A percentile compares a stretch with the other conserved stretches of the same genome.
phyloP scores from a whole-genome alignment of 1,140 invertebrate genomes.

The Phortica variegata region DNA sequence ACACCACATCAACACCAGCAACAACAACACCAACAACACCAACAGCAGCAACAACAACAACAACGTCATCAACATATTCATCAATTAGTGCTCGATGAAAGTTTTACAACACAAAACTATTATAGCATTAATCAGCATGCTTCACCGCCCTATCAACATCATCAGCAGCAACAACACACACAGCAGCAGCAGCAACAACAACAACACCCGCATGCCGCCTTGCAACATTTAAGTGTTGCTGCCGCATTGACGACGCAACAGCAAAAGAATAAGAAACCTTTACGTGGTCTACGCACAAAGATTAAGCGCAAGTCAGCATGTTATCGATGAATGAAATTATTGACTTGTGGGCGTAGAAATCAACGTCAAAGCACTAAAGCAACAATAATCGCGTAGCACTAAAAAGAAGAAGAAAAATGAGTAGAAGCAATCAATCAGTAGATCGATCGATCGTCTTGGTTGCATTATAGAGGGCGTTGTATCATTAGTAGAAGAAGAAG shows the following conservation, averaged over 20 bases:
- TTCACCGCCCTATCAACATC: conserved; percentile 7
- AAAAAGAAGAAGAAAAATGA: conserved; percentile 19
- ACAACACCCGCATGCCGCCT: conserved; percentile 12
- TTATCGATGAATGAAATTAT: conserved; percentile 56
- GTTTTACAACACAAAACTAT: conserved; percentile 15
- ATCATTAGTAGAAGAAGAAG: conserved; percentile 1
- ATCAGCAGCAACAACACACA: conserved; percentile 1
- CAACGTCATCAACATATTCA: conserved; percentile 12
- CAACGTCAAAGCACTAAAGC: not conserved
- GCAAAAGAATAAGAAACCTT: conserved; percentile 29
- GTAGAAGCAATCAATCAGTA: conserved; percentile 5
- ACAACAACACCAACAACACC: conserved; percentile 31
- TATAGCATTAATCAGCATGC: too few relatives aligned
- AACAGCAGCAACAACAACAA: conserved; percentile 11
- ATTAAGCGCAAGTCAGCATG: conserved; percentile 51
- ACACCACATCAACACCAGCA: conserved; percentile 14
- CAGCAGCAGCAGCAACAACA: conserved; percentile 23
- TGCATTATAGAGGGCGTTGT: too few relatives aligned
- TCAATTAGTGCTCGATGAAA: conserved; percentile 10
- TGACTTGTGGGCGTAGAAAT: too few relatives aligned
- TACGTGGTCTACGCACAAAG: conserved; percentile 45
- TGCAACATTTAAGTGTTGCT: conserved; percentile 23
- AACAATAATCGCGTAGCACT: conserved; percentile 21
- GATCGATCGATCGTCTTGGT: conserved; percentile 3
- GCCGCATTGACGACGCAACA: conserved; percentile 19